These are phyloP conservation scores for Euglossa dilemma DNA, from an alignment of 1,140 invertebrate species.

Conservation along the genomic window DNA sequence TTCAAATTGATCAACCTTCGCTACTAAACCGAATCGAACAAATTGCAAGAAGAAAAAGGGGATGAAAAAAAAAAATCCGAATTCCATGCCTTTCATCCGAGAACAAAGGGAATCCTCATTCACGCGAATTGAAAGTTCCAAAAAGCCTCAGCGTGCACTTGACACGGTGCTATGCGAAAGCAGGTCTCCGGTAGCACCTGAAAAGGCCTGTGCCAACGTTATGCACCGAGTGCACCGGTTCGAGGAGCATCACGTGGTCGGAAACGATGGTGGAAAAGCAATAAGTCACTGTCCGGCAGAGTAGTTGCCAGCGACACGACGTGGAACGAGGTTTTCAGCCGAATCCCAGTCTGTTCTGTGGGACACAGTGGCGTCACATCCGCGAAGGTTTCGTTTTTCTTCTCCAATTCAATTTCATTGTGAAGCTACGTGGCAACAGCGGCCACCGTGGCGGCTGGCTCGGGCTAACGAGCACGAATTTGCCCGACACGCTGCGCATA, in stretches of 20 bases:
- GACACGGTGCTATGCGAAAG: too few relatives aligned
- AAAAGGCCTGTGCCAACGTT: too few relatives aligned
- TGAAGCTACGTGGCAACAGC: constrained; percentile 35
- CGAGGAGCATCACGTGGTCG: not conserved
- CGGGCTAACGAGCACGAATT: constrained; percentile 58
- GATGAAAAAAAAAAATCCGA: too few relatives aligned
- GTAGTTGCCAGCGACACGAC: not conserved
- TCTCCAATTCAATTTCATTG: constrained; percentile 23
- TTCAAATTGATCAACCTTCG: too few relatives aligned
- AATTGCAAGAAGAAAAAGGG: too few relatives aligned
- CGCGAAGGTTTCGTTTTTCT: not conserved
- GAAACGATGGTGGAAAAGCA: not conserved
- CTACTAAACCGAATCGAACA: too few relatives aligned
- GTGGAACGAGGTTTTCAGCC: not conserved
- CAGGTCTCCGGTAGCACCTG: too few relatives aligned
- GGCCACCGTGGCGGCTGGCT: constrained; percentile 23
- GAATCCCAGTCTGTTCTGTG: not conserved
- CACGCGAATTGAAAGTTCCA: too few relatives aligned
- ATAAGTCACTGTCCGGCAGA: not conserved
- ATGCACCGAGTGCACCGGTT: too few relatives aligned
- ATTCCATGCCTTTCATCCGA: too few relatives aligned
- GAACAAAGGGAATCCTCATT: too few relatives aligned
- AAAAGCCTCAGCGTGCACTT: too few relatives aligned
- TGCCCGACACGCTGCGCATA: constrained; percentile 3
- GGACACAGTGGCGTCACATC: not conserved